Conservation (phyloP, 2,888 invertebrate species). For the Timema podura region DNA sequence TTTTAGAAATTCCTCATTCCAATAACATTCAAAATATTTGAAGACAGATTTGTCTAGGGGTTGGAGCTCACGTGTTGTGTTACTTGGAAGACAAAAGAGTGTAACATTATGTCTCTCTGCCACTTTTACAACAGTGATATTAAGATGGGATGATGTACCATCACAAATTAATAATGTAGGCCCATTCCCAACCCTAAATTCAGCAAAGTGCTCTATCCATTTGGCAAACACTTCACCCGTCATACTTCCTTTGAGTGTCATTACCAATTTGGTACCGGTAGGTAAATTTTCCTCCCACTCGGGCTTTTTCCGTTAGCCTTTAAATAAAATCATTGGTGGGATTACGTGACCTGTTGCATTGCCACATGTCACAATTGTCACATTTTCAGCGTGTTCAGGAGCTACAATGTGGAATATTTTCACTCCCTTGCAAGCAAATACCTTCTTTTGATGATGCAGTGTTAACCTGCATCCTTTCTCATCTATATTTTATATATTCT, state of each 20-base stretch:
- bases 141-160: neutral
- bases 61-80: too few relatives aligned
- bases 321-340: neutral
- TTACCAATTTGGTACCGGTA: neutral
- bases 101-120: too few relatives aligned
- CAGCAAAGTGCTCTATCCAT: neutral
- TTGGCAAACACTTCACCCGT: neutral
- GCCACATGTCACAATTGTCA: neutral
- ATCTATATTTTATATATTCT: neutral
- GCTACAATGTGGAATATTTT: neutral
- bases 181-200: neutral
- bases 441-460: neutral
- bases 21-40: neutral
- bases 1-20: neutral
- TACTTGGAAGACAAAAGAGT: too few relatives aligned
- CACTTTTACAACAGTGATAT: neutral
- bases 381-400: neutral
- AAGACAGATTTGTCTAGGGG: neutral
- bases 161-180: neutral
- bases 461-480: neutral
- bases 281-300: conserved; percentile 2
- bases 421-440: neutral
- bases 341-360: neutral
- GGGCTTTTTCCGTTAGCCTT: neutral
- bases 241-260: conserved; percentile 8